Base-by-base conservation (phyloP, 2,888 invertebrate genomes). In the Busseola fusca region DNA sequence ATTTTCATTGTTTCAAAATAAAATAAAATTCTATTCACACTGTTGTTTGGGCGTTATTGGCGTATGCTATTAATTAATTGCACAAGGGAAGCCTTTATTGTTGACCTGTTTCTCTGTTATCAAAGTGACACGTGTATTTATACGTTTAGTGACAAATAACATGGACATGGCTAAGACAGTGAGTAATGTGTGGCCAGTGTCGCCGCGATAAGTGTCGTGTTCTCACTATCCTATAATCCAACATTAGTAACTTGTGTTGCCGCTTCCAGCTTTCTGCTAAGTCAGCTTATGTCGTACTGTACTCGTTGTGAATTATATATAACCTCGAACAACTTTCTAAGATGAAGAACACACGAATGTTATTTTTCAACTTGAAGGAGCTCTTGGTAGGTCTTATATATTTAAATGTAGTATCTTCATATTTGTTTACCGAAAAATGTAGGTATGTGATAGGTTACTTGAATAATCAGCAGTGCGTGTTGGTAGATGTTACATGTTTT, bases 121-220 rank as follows among this genome's bases (percentile, higher is more conserved):
- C 56, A 66, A 63, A 78, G 59, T 57, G 48, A 37, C 48, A 34
- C 30, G 30, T 71, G 72, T 67, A 75, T 78, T 64, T 84, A 79
- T 77, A 81, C 70, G 74, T 76, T 72, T 68, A 59, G 82, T 78
- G 74, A 81, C 77, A 84, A 81, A 81, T 70, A 76, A 62, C 48
- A 52, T 63, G 68, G 75, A 71, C 71, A 62, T 76, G 64, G 34
- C 54, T 30, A 37, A 66, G 81, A 86, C 86, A 87, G 82, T 87
- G 88, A 89, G 76, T 82, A 87, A 89, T 87, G 84, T 76, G 82
- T 80, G 79, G 69, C 64, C 69, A 64, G 76, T 62, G 75, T 72
- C 67, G 45, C 18, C 45, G 30, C 54, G 67, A 83, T 73, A 76
- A 74, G 69, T 74, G 79, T 78, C 74, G 73, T 70, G 67, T 65